These are phyloP conservation scores for Coelopa pilipes DNA, from an alignment of 2,888 invertebrate genomes.

Conservation along the genomic window DNA sequence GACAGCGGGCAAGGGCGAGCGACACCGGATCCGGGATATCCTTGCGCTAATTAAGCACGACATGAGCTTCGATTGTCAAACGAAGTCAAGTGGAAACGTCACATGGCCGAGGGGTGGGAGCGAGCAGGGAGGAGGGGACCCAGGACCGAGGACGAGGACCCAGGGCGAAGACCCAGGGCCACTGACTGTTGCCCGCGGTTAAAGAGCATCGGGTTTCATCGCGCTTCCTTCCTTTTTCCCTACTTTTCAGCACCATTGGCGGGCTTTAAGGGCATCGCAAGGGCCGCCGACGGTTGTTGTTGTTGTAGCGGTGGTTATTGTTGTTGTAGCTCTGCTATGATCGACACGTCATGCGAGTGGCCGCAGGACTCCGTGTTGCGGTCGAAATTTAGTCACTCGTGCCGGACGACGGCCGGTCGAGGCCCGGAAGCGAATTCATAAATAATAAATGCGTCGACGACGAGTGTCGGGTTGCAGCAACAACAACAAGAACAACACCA, in stretches of 20 bases:
- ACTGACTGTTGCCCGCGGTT: neutral
- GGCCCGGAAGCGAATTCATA: too few relatives aligned
- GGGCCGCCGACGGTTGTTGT: too few relatives aligned
- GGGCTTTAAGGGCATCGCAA: too few relatives aligned
- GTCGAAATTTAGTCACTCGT: slow-evolving; percentile 33
- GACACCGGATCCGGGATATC: neutral
- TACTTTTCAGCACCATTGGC: neutral
- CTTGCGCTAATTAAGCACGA: slow-evolving; percentile 32
- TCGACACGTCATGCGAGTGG: slow-evolving; percentile 26
- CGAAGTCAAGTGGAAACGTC: slow-evolving; percentile 34
- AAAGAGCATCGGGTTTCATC: neutral
- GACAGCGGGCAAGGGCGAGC: neutral
- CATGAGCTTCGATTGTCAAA: slow-evolving; percentile 31
- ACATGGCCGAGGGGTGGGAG: neutral
- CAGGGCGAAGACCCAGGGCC: too few relatives aligned
- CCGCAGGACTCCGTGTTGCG: slow-evolving; percentile 30
- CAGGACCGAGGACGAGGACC: too few relatives aligned
- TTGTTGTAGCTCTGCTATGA: neutral
- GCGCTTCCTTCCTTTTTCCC: neutral
- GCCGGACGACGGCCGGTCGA: neutral
- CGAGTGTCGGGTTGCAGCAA: neutral
- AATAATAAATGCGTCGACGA: neutral
- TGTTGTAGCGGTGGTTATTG: too few relatives aligned
- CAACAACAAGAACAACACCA: neutral
- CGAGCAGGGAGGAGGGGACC: neutral